Percentiles rank a stretch among this genome's conserved stretches.
phyloP scores from a whole-genome alignment of 2,797 vertebrate species.

The Petrocephalus schoutedeni region DNA sequence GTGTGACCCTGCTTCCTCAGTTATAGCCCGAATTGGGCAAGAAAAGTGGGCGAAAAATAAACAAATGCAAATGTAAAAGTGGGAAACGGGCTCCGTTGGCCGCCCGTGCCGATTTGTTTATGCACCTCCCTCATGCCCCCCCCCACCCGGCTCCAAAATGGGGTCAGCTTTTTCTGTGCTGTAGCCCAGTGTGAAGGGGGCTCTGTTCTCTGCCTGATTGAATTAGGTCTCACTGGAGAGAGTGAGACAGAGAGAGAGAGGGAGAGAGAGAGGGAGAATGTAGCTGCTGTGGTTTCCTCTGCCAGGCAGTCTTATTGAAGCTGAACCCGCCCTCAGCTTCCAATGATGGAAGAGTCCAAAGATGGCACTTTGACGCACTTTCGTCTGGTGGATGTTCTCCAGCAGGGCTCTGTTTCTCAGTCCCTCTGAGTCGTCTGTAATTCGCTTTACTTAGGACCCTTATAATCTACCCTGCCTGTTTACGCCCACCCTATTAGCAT shows the following conservation, averaged over 20 bases:
- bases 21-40: background rate
- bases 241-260: background rate
- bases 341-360: background rate
- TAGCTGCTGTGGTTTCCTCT: background rate
- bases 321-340: background rate
- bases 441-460: background rate
- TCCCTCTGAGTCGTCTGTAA: background rate
- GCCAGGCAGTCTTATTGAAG: background rate
- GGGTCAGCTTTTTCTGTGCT: background rate
- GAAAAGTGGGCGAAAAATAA: background rate
- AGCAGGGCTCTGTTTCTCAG: background rate
- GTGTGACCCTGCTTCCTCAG: background rate
- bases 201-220: slow-evolving; percentile 11
- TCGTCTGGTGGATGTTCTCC: background rate
- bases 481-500: background rate
- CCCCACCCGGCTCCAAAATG: background rate
- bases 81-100: background rate
- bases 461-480: background rate
- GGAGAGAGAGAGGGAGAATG: background rate
- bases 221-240: slow-evolving; percentile 5
- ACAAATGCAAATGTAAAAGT: background rate
- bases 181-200: background rate
- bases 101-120: background rate
- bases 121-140: background rate
- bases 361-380: background rate